These are phyloP conservation scores for Calameuta idolon DNA, from an alignment of 2,888 invertebrate species.

Conservation along the genomic window DNA sequence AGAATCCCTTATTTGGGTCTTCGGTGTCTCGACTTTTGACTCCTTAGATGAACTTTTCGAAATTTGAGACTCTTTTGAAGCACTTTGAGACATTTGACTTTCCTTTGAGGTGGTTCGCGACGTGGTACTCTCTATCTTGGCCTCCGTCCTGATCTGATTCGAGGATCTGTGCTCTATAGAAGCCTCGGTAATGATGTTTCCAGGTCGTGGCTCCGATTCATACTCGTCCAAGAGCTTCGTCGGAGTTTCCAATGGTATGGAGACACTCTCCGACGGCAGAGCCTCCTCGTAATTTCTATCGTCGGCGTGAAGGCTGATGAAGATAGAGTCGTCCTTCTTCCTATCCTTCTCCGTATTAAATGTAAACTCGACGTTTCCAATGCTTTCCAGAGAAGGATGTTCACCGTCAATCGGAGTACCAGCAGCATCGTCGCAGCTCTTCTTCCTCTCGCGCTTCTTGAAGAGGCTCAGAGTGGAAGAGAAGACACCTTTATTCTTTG, in stretches of 20 bases:
- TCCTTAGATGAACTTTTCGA: slow-evolving; percentile 52
- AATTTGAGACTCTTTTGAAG: slow-evolving; percentile 47
- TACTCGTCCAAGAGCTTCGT: slow-evolving; percentile 60
- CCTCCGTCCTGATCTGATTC: slow-evolving; percentile 40
- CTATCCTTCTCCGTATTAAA: slow-evolving; percentile 50
- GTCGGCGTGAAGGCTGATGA: slow-evolving; percentile 55
- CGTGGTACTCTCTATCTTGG: slow-evolving; percentile 40
- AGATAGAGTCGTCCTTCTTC: slow-evolving; percentile 47
- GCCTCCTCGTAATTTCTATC: slow-evolving; percentile 52
- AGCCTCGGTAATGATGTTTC: slow-evolving; percentile 57
- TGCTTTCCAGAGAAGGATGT: slow-evolving; percentile 51
- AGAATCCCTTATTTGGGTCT: slow-evolving; percentile 18
- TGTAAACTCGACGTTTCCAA: slow-evolving; percentile 54
- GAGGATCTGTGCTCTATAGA: slow-evolving; percentile 59
- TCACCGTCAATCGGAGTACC: slow-evolving; percentile 21
- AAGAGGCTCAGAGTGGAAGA: slow-evolving; percentile 64
- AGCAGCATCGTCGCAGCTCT: slow-evolving; percentile 54
- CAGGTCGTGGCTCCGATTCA: slow-evolving; percentile 46
- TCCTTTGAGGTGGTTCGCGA: slow-evolving; percentile 37
- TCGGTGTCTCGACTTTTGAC: slow-evolving; percentile 40
- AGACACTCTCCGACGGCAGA: slow-evolving; percentile 60
- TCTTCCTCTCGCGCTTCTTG: slow-evolving; percentile 61
- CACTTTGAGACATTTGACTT: slow-evolving; percentile 37
- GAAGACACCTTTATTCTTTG: slow-evolving; percentile 63
- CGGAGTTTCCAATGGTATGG: slow-evolving; percentile 60